A percentile compares a stretch with the other conserved stretches of the same genome.
Conservation (phyloP, 2,888 invertebrate genomes). For the Elmis aenea region DNA sequence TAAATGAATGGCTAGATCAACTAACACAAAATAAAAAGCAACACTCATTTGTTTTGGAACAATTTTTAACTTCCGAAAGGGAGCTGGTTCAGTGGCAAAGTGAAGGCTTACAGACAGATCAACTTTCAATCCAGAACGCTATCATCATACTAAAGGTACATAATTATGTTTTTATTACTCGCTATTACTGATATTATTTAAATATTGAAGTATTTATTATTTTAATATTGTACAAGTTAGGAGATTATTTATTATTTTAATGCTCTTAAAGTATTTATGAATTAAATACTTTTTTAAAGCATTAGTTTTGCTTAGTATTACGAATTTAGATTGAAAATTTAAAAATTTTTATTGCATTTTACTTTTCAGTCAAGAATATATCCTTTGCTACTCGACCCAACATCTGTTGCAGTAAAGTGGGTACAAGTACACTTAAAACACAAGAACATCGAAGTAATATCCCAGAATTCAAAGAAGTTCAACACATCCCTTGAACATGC, state of each 20-base stretch:
- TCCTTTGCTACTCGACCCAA: conserved; percentile 86
- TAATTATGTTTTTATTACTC: too few species aligned
- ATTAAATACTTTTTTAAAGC: too few species aligned
- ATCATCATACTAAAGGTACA: conserved; percentile 69
- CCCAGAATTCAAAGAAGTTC: conserved; percentile 72
- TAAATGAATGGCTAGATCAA: conserved; percentile 38
- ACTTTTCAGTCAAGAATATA: conserved; percentile 50
- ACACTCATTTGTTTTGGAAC: conserved; percentile 50
- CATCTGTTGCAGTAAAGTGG: conserved; percentile 79
- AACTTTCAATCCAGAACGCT: conserved; percentile 75
- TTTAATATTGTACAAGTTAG: too few species aligned
- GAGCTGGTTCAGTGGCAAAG: conserved; percentile 82
- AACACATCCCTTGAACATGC: conserved; percentile 71
- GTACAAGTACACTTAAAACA: conserved; percentile 64
- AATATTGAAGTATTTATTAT: too few species aligned
- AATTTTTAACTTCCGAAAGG: conserved; percentile 61
- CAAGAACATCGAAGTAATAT: conserved; percentile 68
- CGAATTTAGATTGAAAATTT: too few species aligned
- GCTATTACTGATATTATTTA: too few species aligned
- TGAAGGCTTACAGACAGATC: conserved; percentile 77
- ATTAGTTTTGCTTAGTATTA: conserved; percentile 3
- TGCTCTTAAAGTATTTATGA: too few species aligned
- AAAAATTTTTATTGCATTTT: too few species aligned
- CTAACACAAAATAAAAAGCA: conserved; percentile 29
- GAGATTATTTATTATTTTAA: too few species aligned